phyloP scores from a whole-genome alignment of 2,888 invertebrate species.

The Troides oblongomaculatus region DNA sequence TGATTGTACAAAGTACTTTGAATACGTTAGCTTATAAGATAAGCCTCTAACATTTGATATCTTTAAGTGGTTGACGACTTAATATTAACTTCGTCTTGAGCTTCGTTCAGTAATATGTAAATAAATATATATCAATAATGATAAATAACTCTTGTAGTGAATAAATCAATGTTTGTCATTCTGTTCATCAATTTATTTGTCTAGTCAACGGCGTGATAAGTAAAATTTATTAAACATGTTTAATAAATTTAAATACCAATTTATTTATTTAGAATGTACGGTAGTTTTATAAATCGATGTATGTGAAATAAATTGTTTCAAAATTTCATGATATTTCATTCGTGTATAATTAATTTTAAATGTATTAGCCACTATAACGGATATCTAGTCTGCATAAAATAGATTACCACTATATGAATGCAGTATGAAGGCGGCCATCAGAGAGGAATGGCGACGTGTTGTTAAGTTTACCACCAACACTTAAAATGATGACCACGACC shows the following conservation, averaged over 20 bases:
- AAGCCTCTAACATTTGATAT: constrained; percentile 1
- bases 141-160: constrained; percentile 13
- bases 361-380: too few species aligned
- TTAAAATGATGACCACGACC: too few species aligned
- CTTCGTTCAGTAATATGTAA: constrained; percentile 16
- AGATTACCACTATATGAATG: too few species aligned
- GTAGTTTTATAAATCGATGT: constrained; percentile 63
- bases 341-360: neutral
- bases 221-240: constrained; percentile 25
- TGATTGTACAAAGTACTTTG: constrained; percentile 2
- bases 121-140: constrained; percentile 8
- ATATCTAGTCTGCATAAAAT: too few species aligned
- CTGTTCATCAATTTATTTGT: constrained; percentile 15
- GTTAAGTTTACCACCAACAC: too few species aligned
- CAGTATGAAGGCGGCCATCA: too few species aligned
- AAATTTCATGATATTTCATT: constrained; percentile 30
- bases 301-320: constrained; percentile 40
- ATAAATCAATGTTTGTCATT: constrained; percentile 15
- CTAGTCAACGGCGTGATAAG: constrained; percentile 29
- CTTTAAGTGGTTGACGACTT: neutral
- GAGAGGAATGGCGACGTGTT: too few species aligned
- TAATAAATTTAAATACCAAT: constrained; percentile 29
- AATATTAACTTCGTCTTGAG: neutral
- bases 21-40: constrained; percentile 11
- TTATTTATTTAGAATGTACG: constrained; percentile 35